Evolutionary conservation across 2,797 vertebrate genomes (phyloP), one percentile per base, ranked within the genome.

Genomic region (Oceanodroma leucorhoa): DNA sequence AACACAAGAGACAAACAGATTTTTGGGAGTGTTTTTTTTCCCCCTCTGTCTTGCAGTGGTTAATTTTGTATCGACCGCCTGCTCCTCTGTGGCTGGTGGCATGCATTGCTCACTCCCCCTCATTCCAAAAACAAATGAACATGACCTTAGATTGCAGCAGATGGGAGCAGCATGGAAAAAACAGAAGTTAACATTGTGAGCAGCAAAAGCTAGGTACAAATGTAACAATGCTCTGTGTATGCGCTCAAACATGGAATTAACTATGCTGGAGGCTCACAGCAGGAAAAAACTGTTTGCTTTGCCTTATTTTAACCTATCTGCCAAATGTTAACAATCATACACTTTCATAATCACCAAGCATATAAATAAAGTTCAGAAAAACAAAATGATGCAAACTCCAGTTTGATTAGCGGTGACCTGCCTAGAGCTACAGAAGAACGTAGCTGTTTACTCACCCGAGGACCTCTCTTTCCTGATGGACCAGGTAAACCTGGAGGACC

Each of bases 401-500:
- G 20, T 41, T 36, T 64, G 45, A 73, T 86, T 62, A 50, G 0
- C 29, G 26, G 48, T 45, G 32, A 69, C 22, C 48, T 60, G 89
- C 50, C 84, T 51, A 71, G 57, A 95, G 69, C 76, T 81, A 90
- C 41, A 82, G 27, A 78, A 93, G 55, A 94, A 78, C 29, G 38
- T 3, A 75, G 21, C 19, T 4, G 6, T 66, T 94, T 98, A 99
- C 99, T 99, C 92, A 99, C 99, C 98, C 99, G 98, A 55, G 98
- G 98, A 89, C 99, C 99, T 98, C 99, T 98, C 97, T 98, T 99
- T 96, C 99, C 99, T 93, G 98, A 87, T 58, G 98, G 98, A 96
- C 99, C 99, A 96, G 99, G 98, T 96, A 99, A 98, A 96, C 99
- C 99, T 94, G 98, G 98, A 79, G 98, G 98, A 98, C 99, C 99